phyloP scores from a whole-genome alignment of 1,140 invertebrate species.

The Ceratina japonica region DNA sequence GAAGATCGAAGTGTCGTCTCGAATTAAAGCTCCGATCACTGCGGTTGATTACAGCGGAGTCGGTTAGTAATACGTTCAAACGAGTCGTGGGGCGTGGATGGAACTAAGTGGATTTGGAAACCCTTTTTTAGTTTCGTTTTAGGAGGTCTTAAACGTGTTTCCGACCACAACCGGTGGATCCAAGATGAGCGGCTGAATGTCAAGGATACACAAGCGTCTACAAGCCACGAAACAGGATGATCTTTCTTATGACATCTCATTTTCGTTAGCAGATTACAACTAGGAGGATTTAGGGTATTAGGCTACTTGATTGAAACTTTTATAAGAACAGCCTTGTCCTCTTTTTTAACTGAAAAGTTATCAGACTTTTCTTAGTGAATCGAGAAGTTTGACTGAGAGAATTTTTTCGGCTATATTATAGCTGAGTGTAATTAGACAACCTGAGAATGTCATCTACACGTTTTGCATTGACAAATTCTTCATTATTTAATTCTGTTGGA shows the following conservation, averaged over 20 bases:
- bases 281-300: background rate
- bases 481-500: no score
- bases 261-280: background rate
- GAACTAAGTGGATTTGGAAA: no score
- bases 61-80: background rate
- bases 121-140: background rate
- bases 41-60: background rate
- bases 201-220: constrained; percentile 10
- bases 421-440: no score
- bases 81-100: background rate
- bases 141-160: background rate
- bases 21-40: background rate
- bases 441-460: no score
- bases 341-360: no score
- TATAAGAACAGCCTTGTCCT: no score
- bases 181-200: constrained; percentile 7
- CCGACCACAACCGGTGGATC: background rate
- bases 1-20: background rate
- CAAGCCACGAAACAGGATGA: background rate
- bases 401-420: no score
- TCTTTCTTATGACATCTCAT: background rate
- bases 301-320: background rate
- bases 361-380: no score
- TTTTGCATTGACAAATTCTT: no score
- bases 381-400: no score